Base-by-base conservation (phyloP, 2,888 invertebrate genomes). In the Coremacera marginata region DNA sequence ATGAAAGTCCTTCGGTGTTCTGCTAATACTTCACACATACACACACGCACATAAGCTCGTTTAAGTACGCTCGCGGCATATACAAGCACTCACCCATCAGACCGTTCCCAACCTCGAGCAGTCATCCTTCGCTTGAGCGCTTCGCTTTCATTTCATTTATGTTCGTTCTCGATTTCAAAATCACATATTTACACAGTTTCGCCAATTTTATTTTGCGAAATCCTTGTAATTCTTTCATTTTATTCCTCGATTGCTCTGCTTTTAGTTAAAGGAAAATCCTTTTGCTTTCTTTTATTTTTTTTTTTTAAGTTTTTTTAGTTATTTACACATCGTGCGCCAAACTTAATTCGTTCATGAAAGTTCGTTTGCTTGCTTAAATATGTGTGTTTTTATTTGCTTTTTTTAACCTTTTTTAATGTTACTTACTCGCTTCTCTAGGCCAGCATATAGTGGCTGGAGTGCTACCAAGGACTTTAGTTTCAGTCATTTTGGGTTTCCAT, bases 311-410 rank as follows among this genome's bases (percentile, higher is more conserved):
- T 63, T 72, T 68, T 76, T 7, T 49, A 75, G 63, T 79, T 79
- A 77, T 79, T 79, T 77, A 72, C 75, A 76, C 75, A 73, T 57
- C 76, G 73, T 74, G 63, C 77, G 63, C 76, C 77, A 76, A 79
- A 77, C 76, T 79, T 79, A 79, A 77, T 79, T 78, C 77, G 71
- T 57, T 76, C 57, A 68, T 67, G 71, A 74, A 78, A 60, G 62
- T 62, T 65, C 27, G 22, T 19, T 57, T 60, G 34, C 44, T 71
- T 25, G 22, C 51, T 51, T 68, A 27, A 49, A 51, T 68, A 14
- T 31, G 49, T 68, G 51, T 22, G 3, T 34, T 16, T 5, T 5
- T 34, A 2, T 44, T 34, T 44, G 67, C 9, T 60, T 60, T 60
- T 67, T 19, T 37, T 3, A 4, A 31, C 31, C 5, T 67, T 37